phyloP scores from a whole-genome alignment of 2,797 vertebrate species.

The Darevskia nairensis region DNA sequence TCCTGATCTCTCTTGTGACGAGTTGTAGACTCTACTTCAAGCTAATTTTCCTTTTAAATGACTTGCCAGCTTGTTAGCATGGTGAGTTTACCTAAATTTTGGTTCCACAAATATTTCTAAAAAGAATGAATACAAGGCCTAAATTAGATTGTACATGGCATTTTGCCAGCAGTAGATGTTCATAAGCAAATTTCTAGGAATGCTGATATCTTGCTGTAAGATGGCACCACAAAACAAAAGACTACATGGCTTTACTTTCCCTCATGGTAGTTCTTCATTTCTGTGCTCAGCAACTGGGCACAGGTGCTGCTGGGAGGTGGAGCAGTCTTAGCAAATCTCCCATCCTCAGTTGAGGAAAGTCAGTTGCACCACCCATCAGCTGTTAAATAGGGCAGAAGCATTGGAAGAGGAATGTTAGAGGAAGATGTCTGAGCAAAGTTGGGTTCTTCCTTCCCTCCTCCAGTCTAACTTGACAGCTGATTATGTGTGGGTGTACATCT shows the following conservation, averaged over 20 bases:
- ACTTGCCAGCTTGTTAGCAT: conserved; percentile 36
- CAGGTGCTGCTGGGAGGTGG: not conserved
- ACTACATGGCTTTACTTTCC: not conserved
- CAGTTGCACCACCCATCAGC: not conserved
- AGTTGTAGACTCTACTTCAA: conserved; percentile 66
- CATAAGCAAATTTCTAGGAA: not conserved
- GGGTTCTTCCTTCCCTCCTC: not conserved
- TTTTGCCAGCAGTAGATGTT: conserved; percentile 3
- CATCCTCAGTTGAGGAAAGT: not conserved
- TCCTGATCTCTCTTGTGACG: conserved; percentile 66
- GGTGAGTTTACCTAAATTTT: conserved; percentile 14
- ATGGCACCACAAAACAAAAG: not conserved
- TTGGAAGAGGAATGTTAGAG: not conserved
- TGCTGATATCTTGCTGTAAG: not conserved
- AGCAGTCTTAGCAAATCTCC: not conserved
- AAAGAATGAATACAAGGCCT: conserved; percentile 6
- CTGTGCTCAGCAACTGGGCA: not conserved
- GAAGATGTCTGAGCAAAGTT: not conserved
- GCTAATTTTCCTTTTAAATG: conserved; percentile 46
- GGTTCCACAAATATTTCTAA: conserved; percentile 15
- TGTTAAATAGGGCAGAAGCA: not conserved
- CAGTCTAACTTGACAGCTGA: not conserved
- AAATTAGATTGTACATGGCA: not conserved
- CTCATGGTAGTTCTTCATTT: not conserved
- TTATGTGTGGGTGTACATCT: not conserved